These are phyloP conservation scores for Lathronympha strigana DNA, from an alignment of 2,888 invertebrate genomes.

Conservation along the genomic window DNA sequence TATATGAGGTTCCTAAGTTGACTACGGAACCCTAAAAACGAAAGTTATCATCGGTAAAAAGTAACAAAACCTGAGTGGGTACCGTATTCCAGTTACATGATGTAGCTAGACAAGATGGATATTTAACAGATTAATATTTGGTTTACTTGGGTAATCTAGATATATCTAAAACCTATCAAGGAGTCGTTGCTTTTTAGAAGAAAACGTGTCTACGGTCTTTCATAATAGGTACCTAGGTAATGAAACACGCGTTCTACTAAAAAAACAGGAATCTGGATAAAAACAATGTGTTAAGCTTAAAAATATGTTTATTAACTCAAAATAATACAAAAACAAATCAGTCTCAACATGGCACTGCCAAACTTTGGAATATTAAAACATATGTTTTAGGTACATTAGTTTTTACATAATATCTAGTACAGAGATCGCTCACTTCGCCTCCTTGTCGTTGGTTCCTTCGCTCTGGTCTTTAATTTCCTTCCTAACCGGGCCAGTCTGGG, in stretches of 20 bases:
- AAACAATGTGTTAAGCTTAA: slow-evolving; percentile 2
- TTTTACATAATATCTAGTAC: not conserved
- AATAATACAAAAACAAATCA: slow-evolving; percentile 46
- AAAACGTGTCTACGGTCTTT: not conserved
- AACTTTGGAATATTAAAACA: slow-evolving; percentile 46
- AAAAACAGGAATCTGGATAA: not conserved
- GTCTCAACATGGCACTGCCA: slow-evolving; percentile 53
- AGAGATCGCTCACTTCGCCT: not conserved
- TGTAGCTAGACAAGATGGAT: too few relatives aligned
- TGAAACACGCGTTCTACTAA: not conserved
- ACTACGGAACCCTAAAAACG: too few relatives aligned
- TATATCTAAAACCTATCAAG: too few relatives aligned
- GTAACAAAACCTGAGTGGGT: too few relatives aligned
- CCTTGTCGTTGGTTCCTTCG: slow-evolving; percentile 37
- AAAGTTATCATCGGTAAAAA: too few relatives aligned
- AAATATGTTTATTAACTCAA: not conserved
- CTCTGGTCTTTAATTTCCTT: slow-evolving; percentile 60
- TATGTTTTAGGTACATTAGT: too few relatives aligned
- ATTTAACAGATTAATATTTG: too few relatives aligned
- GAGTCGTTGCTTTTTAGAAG: not conserved
- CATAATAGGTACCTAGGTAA: too few relatives aligned
- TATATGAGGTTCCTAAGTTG: too few relatives aligned
- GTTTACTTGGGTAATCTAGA: too few relatives aligned
- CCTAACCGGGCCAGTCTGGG: slow-evolving; percentile 64
- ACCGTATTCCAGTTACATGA: too few relatives aligned